phyloP scores from a whole-genome alignment of 1,140 invertebrate species.

The Brachionus plicatilis region DNA sequence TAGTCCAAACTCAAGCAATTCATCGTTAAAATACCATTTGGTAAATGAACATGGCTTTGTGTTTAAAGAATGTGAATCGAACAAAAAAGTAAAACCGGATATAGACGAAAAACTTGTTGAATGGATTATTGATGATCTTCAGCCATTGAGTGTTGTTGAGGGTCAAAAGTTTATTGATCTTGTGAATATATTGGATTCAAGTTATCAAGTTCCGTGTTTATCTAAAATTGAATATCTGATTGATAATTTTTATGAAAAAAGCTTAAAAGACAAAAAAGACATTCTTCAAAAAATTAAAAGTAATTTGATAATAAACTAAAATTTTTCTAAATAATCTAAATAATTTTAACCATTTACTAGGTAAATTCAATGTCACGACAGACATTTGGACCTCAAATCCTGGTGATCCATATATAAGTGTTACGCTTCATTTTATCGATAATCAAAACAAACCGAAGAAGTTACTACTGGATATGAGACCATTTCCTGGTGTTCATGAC shows the following conservation, averaged over 20 bases:
- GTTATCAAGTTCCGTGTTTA: background rate
- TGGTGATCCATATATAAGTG: background rate
- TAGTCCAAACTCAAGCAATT: background rate
- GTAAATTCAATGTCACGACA: background rate
- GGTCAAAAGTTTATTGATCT: background rate
- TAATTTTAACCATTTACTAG: background rate
- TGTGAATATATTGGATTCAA: background rate
- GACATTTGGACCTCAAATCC: background rate
- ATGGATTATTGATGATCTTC: slow-evolving; percentile 19
- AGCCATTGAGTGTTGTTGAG: background rate
- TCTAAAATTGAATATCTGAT: background rate
- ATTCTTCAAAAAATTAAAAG: slow-evolving; percentile 12
- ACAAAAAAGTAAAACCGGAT: background rate
- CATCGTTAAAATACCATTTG: slow-evolving; percentile 3
- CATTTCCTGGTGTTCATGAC: background rate
- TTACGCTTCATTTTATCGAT: background rate
- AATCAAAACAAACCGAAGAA: background rate
- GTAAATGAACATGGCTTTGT: background rate
- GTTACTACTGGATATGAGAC: no score
- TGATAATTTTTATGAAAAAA: slow-evolving; percentile 16
- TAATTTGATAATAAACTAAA: background rate
- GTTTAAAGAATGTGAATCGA: background rate
- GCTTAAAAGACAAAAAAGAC: background rate
- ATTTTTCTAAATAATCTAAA: background rate
- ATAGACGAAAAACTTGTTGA: background rate